Evolutionary conservation across 2,113 vertebrate species (phyloP).

Genomic region (Oriolus oriolus): DNA sequence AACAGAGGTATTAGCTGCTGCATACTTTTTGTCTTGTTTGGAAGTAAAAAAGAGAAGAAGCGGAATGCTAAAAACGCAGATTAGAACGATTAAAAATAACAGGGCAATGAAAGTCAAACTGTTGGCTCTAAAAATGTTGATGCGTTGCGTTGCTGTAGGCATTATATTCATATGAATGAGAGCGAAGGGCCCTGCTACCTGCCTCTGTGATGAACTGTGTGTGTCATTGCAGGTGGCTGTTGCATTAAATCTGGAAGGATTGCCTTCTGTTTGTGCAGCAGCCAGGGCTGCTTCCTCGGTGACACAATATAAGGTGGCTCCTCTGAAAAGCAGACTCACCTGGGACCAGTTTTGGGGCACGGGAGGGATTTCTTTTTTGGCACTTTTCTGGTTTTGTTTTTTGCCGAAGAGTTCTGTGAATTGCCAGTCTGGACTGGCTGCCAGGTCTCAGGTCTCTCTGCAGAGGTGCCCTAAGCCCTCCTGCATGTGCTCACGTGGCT

Average conservation of each 20-base stretch:
- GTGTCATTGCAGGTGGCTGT: conserved; percentile 37
- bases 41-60: not conserved
- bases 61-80: not conserved
- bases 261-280: not conserved
- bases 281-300: not conserved
- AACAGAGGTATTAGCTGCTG: conserved; percentile 18
- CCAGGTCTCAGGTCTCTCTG: not conserved
- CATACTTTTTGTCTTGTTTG: conserved; percentile 40
- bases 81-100: conserved; percentile 55
- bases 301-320: not conserved
- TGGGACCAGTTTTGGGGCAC: not conserved
- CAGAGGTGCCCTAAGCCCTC: not conserved
- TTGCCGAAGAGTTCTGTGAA: not conserved
- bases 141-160: conserved; percentile 18
- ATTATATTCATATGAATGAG: conserved; percentile 59
- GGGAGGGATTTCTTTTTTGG: not conserved
- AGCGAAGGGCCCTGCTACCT: conserved; percentile 28
- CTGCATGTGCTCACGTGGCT: not conserved
- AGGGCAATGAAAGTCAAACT: conserved; percentile 43
- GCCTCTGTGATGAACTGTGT: conserved; percentile 51
- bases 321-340: not conserved
- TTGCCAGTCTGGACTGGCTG: not conserved
- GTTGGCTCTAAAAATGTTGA: conserved; percentile 49
- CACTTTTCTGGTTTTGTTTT: not conserved
- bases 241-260: conserved; percentile 46